Evolutionary conservation across 1,140 invertebrate genomes (phyloP).

Genomic region (Brachionus rubens): DNA sequence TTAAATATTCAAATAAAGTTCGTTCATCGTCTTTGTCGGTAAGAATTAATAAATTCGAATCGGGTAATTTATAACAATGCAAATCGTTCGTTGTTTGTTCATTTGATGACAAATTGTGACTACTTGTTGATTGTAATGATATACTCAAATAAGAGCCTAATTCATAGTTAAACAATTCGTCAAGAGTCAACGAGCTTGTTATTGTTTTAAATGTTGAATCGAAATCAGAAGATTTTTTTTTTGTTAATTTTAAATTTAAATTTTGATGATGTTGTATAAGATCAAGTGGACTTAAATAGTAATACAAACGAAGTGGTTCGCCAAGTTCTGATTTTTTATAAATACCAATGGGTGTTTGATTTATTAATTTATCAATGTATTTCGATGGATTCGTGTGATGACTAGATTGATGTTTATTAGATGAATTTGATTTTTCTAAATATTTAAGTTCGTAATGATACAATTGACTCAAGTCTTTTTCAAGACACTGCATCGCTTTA

Average conservation of each 20-base stretch:
- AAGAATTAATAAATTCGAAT: constrained; percentile 19
- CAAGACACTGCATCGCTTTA: constrained; percentile 15
- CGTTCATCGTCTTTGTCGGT: constrained; percentile 37
- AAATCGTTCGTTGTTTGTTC: neutral
- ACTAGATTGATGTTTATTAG: neutral
- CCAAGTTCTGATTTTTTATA: constrained; percentile 27
- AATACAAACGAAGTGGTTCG: constrained; percentile 14
- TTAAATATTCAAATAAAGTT: constrained; percentile 19
- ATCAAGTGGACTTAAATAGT: constrained; percentile 38
- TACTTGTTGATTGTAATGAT: neutral
- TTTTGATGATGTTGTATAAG: constrained; percentile 27
- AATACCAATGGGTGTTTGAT: constrained; percentile 30
- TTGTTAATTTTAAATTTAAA: neutral
- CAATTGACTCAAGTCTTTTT: constrained; percentile 10
- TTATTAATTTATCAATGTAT: constrained; percentile 5
- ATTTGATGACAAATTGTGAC: too few species aligned
- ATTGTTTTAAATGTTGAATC: neutral
- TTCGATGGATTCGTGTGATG: neutral
- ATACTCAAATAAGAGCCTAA: constrained; percentile 12
- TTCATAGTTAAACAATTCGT: constrained; percentile 15
- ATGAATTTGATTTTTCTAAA: neutral
- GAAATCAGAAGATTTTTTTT: neutral
- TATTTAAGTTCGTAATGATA: constrained; percentile 5
- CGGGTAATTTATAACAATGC: neutral
- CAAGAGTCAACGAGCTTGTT: neutral